Evolutionary conservation across 2,888 invertebrate species (phyloP), one percentile per base, ranked within the genome.

Genomic region (Microplitis manilae): DNA sequence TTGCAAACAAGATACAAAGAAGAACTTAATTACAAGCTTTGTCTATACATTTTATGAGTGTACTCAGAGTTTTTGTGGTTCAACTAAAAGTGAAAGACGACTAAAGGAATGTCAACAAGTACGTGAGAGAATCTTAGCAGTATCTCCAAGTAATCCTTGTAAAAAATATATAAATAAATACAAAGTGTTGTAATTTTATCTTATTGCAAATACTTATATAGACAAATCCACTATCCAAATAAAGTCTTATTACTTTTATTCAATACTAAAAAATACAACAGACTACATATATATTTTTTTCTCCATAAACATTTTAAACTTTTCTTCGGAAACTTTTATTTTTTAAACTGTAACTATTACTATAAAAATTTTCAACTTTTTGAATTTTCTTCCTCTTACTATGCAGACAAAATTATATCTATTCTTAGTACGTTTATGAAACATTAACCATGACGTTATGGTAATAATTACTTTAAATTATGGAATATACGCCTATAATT

Each of bases 1-100:
- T 65, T 61, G 50, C 41, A 73, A 41, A 75, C 38, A 64, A 69
- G 9, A 40, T 17, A 20, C 17, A 62, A 69, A 9, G 20, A 60
- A 6, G 13, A 50, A 13, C 8, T 8, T 13, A 50, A 50, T 50
- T 50, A 50, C 50, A 50, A 1, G 50, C 50, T 13, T 50, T 50
- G 50, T 50, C 50, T 50, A 50, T 50, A 50, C 5, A 13, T 13
- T 50, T 50, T 13, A 8, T 13, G 5, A 50, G 50, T 50, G 50
- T 5, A 13, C 50, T 50, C 6, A 50, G 9, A 50, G 50, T 50
- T 50, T 13, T 50, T 13, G 13, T 13, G 30, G 30, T 30, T 30
- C 8, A 50, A 50, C 50, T 5, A 50, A 50, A 50, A 50, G 50
- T 50, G 50, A 50, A 50, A 50, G 50, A 50, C 50, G 50, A 50